Base-by-base conservation (phyloP, 2,888 invertebrate species). In the Chromoteleia sp. region DNA sequence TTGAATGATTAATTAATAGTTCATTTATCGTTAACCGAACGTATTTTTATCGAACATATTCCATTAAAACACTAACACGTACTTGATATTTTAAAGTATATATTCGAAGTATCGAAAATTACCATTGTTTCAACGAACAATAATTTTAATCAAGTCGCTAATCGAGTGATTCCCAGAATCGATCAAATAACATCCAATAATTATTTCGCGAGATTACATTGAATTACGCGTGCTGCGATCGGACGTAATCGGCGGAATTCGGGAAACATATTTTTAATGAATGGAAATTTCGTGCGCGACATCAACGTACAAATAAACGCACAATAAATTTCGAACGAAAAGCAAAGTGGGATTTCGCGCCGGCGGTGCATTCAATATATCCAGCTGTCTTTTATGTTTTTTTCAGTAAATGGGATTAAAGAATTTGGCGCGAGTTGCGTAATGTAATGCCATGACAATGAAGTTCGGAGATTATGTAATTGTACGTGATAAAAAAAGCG, bases 351-450 rank as follows among this genome's bases (percentile, higher is more conserved):
- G 30, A 33, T 63, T 30, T 48, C 36, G 50, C 50, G 17, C 50
- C 39, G 39, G 14, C 21, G 21, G 33, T 50, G 25, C 65, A 65
- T 65, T 65, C 50, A 48, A 41, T 41, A 21, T 50, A 33, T 48
- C 19, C 33, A 52, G 21, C 52, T 67, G 48, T 52, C 19, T 67
- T 67, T 50, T 50, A 19, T 17, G 2, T 52, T 50, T 52, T 48
- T 52, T 14, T 50, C 39, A 14, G 36, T 12, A 50, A 50, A 39
- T 39, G 39, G 39, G 67, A 67, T 67, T 67, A 50, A 67, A 52
- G 52, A 52, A 68, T 54, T 68, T 68, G 17, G 54, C 41, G 15
- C 39, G 25, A 54, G 19, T 54, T 30, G n/a, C 17, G 29, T 30
- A 68, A 54, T 39, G 43, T 39, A 41, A 68, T 43, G 43, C 39